phyloP scores from a whole-genome alignment of 2,113 vertebrate species.

The Tor tambroides region DNA sequence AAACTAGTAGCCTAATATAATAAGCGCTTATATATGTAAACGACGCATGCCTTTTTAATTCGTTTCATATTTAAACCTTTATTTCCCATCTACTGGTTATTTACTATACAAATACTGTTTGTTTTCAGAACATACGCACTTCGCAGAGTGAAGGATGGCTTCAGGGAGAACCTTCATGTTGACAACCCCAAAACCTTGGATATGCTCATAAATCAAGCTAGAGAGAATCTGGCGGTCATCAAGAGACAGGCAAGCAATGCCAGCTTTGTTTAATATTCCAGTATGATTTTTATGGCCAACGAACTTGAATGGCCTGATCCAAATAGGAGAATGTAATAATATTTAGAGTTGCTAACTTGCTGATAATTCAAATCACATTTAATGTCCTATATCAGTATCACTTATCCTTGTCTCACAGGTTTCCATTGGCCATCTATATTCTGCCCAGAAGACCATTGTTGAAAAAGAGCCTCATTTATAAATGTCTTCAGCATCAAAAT shows the following conservation, averaged over 20 bases:
- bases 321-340: neutral
- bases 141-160: conserved; percentile 85
- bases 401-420: conserved; percentile 74
- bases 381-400: neutral
- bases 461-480: conserved; percentile 63
- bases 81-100: neutral
- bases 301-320: neutral
- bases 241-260: conserved; percentile 77
- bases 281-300: neutral
- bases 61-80: neutral
- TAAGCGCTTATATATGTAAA: neutral
- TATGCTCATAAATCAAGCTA: conserved; percentile 79
- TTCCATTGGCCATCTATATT: conserved; percentile 78
- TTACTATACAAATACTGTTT: neutral
- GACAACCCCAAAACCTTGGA: conserved; percentile 80
- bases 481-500: neutral
- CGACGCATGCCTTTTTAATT: neutral
- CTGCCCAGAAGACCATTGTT: conserved; percentile 78
- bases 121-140: conserved; percentile 82
- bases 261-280: neutral
- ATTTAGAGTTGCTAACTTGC: neutral
- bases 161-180: conserved; percentile 82
- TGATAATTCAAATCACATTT: neutral
- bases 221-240: conserved; percentile 78
- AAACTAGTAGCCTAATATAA: neutral